A percentile compares a stretch with the other conserved stretches of the same genome.
Conservation (phyloP, 2,888 invertebrate genomes). For the Catocala sponsa region DNA sequence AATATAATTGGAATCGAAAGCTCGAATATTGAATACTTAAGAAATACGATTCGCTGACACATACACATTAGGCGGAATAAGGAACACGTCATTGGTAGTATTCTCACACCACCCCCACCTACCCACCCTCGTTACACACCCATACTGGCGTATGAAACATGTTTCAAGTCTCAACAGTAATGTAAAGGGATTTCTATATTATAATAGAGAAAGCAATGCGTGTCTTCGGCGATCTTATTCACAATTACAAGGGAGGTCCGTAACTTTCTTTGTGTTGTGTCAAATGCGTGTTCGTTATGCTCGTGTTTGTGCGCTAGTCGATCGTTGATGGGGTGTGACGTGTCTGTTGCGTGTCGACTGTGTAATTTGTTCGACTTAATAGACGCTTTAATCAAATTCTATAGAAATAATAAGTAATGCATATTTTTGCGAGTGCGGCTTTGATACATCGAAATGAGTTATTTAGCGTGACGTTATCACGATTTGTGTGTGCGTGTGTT, state of each 20-base stretch:
- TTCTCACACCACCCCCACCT: constrained; percentile 7
- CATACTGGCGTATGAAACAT: constrained; percentile 29
- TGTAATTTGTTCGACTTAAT: no score
- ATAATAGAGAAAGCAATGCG: constrained; percentile 53
- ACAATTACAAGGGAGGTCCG: background rate
- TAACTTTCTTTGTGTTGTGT: constrained; percentile 8
- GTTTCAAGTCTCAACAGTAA: constrained; percentile 49
- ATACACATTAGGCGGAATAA: constrained; percentile 43
- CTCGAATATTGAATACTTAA: constrained; percentile 26
- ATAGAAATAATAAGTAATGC: no score
- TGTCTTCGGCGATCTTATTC: constrained; percentile 16
- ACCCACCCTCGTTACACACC: constrained; percentile 22
- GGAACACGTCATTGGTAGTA: constrained; percentile 43
- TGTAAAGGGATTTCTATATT: constrained; percentile 55
- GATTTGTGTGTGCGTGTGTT: no score
- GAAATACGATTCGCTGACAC: constrained; percentile 46
- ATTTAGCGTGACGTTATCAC: no score
- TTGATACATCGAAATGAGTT: no score
- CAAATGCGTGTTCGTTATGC: constrained; percentile 1
- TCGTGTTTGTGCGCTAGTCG: no score
- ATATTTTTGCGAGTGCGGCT: no score
- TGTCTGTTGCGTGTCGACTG: no score
- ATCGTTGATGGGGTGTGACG: no score
- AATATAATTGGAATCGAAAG: constrained; percentile 17
- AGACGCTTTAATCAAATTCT: no score